Conservation (phyloP, 2,888 invertebrate genomes). For the Xestia xanthographa region DNA sequence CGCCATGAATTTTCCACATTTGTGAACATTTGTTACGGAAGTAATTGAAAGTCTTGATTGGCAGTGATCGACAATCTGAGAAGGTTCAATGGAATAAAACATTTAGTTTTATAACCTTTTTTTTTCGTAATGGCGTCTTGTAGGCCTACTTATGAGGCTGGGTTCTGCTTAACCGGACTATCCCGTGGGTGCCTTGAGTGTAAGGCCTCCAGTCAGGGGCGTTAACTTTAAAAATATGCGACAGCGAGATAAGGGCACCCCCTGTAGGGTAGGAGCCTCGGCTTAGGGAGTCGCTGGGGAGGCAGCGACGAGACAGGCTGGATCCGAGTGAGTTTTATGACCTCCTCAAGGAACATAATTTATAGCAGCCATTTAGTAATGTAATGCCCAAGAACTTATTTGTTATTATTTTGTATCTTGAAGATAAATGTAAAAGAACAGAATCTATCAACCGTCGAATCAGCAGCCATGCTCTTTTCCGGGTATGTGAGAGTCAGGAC, state of each 20-base stretch:
- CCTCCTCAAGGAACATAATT: neutral
- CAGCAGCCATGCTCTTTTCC: neutral
- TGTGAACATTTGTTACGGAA: slow-evolving; percentile 50
- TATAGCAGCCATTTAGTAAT: neutral
- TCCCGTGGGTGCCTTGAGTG: too few relatives aligned
- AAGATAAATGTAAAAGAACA: neutral
- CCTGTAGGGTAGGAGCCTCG: too few relatives aligned
- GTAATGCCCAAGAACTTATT: neutral
- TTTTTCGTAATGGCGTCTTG: too few relatives aligned
- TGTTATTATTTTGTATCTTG: neutral
- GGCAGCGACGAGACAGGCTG: too few relatives aligned
- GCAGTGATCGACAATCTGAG: slow-evolving; percentile 9
- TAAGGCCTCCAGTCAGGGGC: too few relatives aligned
- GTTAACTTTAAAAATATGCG: too few relatives aligned
- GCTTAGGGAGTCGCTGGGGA: too few relatives aligned
- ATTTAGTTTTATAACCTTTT: neutral
- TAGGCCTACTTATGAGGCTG: too few relatives aligned
- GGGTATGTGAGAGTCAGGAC: neutral
- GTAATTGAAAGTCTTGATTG: slow-evolving; percentile 35
- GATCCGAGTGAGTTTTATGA: neutral
- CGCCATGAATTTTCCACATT: slow-evolving; percentile 68
- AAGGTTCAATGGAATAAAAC: slow-evolving; percentile 6
- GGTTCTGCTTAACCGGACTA: too few relatives aligned
- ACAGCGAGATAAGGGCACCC: too few relatives aligned
- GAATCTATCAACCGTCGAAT: neutral